Percentiles rank a stretch among this genome's conserved stretches.
phyloP scores from a whole-genome alignment of 2,888 invertebrate species.

The Sarcophaga carnaria region DNA sequence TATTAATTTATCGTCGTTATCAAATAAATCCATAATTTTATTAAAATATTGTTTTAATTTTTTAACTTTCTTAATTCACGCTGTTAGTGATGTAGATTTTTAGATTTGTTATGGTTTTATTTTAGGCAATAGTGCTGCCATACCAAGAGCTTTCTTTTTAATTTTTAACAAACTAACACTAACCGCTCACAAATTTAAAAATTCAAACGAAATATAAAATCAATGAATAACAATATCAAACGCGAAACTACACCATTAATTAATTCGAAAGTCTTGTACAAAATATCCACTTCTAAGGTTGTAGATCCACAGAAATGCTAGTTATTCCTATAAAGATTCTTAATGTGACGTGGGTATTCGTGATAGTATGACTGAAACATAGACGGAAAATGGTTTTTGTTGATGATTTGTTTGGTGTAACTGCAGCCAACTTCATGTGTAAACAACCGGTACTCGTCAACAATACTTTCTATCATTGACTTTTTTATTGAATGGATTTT shows the following conservation, averaged over 20 bases:
- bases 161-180: no score
- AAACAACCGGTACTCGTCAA: slow-evolving; percentile 27
- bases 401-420: not conserved
- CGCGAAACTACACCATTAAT: not conserved
- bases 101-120: not conserved
- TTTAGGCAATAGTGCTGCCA: not conserved
- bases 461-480: not conserved
- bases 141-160: not conserved
- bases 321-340: not conserved
- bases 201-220: no score
- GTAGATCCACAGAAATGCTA: no score
- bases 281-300: not conserved
- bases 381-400: no score
- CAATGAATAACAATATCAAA: no score
- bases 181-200: no score
- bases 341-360: no score
- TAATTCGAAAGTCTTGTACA: not conserved
- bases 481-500: not conserved
- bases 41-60: not conserved
- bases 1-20: slow-evolving; percentile 26
- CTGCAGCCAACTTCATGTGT: slow-evolving; percentile 32
- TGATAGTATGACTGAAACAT: no score
- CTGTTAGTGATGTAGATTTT: slow-evolving; percentile 21
- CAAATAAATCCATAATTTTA: slow-evolving; percentile 40
- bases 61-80: slow-evolving; percentile 22